Conservation (phyloP, 1,140 invertebrate genomes). For the Pseudobourletiella spinata region DNA sequence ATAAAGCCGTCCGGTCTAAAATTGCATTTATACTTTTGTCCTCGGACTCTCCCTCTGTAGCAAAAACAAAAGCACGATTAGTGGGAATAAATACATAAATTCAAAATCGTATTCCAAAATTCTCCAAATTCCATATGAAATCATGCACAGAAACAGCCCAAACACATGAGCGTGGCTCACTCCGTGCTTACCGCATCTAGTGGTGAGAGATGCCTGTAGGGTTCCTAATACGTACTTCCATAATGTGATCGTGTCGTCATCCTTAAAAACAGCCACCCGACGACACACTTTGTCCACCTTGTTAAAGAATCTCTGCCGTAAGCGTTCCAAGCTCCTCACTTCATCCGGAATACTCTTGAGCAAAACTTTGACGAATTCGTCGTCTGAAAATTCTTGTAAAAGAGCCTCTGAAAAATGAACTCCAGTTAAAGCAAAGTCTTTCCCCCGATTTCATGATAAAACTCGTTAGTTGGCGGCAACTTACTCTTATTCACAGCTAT, state of each 20-base stretch:
- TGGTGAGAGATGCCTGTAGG: constrained; percentile 9
- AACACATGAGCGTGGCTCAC: too few relatives aligned
- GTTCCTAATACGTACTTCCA: constrained; percentile 17
- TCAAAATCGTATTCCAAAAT: background rate
- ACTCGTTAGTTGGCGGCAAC: too few relatives aligned
- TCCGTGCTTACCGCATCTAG: constrained; percentile 23
- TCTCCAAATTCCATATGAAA: background rate
- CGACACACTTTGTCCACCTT: constrained; percentile 24
- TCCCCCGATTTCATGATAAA: too few relatives aligned
- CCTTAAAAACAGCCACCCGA: constrained; percentile 15
- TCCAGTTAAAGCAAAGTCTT: too few relatives aligned
- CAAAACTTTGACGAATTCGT: constrained; percentile 20
- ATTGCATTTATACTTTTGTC: constrained; percentile 13
- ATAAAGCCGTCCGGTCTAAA: constrained; percentile 17
- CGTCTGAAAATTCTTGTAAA: constrained; percentile 20
- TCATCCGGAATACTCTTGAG: constrained; percentile 22
- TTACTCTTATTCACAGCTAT: constrained; percentile 8
- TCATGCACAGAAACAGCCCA: background rate
- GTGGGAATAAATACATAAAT: too few relatives aligned
- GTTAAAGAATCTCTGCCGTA: constrained; percentile 23
- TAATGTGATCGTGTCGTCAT: constrained; percentile 17
- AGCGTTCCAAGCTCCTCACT: constrained; percentile 15
- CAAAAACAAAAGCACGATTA: background rate
- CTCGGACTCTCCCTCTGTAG: constrained; percentile 16
- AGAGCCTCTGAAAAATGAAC: constrained; percentile 8